Base-by-base conservation (phyloP, 2,797 vertebrate species). In the Poecilia velifera region DNA sequence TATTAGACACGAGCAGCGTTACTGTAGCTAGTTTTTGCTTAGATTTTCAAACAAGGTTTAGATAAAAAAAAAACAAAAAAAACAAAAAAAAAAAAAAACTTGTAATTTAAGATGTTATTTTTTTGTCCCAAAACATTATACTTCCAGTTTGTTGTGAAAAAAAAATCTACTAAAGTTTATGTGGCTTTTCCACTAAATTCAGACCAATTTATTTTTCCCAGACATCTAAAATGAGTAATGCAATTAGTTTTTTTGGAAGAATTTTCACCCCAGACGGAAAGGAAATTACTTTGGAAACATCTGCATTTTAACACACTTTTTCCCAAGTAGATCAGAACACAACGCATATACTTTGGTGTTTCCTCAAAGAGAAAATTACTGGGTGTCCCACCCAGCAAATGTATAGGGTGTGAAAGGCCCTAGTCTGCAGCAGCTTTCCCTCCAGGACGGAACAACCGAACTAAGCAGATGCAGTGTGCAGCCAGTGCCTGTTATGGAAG, bases 361-460 rank as follows among this genome's bases (percentile, higher is more conserved):
- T 87, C 80, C 84, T 86, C 78, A 89, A 92, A 90, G 89, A 93
- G 94, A 94, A 96, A 96, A 95, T 92, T 93, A 95, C 93, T 90
- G 93, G 91, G 90, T 85, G 83, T 84, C 91, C 88, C 88, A 88
- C 90, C 81, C 84, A 76, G 66, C 74, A 62, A 86, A 81, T 83
- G 77, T 79, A 90, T 81, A 77, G 86, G 85, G 90, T 82, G 89
- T 92, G 92, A 94, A 93, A 93, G 86, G 79, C 86, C 90, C 90
- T 83, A 89, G 89, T 92, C 86, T 93, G 89, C 47, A 84, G 85
- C 88, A 77, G 93, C 84, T 84, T 82, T 87, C 78, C 74, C 87
- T 87, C 57, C 76, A 87, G 91, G 93, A 92, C 90, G 93, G 90
- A 93, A 88, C 79, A 34, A 84, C 84, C 73, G 76, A 90, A 93